Evolutionary conservation across 2,888 invertebrate genomes (phyloP), one percentile per base, ranked within the genome.

Genomic region (Cryptophagus acutangulus): DNA sequence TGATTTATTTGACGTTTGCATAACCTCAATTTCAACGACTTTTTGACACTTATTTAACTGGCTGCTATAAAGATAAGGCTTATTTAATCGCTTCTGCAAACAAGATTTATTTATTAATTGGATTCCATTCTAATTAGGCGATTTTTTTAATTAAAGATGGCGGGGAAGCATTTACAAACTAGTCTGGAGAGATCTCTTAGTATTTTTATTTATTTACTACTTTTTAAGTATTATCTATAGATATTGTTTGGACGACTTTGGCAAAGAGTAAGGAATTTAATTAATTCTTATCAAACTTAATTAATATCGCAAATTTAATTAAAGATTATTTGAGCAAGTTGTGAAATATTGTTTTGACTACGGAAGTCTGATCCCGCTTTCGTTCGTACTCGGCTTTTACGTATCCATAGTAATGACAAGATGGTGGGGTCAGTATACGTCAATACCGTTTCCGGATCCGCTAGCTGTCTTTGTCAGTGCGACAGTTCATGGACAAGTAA

Each of bases 381-480:
- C 93, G 3, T 94, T 94, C 69, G 91, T 94, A 43, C 76, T 94
- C 54, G 93, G 94, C 54, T 94, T 94, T 74, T 94, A 93, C 71
- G 92, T 94, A 37, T 84, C 87, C 4, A 82, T 93, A 52, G 91
- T 94, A 35, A 91, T 93, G 82, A 86, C 84, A 41, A 77, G 94
- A 57, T 94, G 93, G 93, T 90, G 90, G 89, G 82, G 76, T 63
- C 89, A 90, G 66, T 90, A 88, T 63, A 82, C 79, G 39, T 63
- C 71, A 6, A 88, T 90, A 57, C 90, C 91, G 1, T 88, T 87
- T 83, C 89, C 90, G 1, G 90, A 91, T 72, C 82, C 86, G 9
- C 79, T 86, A 37, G 88, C 87, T 3, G 86, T 89, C n/a, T 88
- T 86, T 65, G 85, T 89, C 49, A 87, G 86, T 57, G 82, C 87